Conservation (phyloP, 1,140 invertebrate species). For the Habropoda laboriosa region DNA sequence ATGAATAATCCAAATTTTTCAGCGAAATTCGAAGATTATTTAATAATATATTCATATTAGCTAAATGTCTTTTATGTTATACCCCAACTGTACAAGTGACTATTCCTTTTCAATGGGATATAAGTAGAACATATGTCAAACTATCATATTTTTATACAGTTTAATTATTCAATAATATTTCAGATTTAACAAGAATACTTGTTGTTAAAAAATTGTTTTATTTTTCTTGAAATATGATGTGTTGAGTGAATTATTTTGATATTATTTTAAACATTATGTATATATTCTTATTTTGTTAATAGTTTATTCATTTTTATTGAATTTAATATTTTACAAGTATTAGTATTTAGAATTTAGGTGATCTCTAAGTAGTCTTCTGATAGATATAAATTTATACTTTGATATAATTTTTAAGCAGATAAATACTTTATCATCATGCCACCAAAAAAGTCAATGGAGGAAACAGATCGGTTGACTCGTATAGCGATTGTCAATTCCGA, state of each 20-base stretch:
- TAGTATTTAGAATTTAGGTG: not conserved
- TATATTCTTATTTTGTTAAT: not conserved
- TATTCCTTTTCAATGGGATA: not conserved
- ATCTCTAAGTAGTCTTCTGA: not conserved
- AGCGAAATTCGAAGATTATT: slow-evolving; percentile 5
- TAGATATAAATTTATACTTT: not conserved
- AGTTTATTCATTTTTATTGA: not conserved
- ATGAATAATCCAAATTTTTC: too few species aligned
- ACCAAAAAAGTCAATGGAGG: slow-evolving; percentile 88
- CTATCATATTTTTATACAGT: not conserved
- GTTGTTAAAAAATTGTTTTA: not conserved
- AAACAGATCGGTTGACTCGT: slow-evolving; percentile 95
- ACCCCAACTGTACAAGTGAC: not conserved
- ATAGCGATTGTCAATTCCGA: slow-evolving; percentile 99
- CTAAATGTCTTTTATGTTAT: not conserved
- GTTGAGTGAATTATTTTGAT: not conserved
- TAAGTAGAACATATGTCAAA: slow-evolving; percentile 41
- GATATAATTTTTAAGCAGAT: slow-evolving; percentile 18
- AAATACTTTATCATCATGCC: slow-evolving; percentile 83
- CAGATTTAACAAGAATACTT: not conserved
- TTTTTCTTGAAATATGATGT: slow-evolving; percentile 1
- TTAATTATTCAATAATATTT: slow-evolving; percentile 21
- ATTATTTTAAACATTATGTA: not conserved
- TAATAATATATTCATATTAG: not conserved
- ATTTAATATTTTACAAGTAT: not conserved